Base-by-base conservation (phyloP, 2,797 vertebrate species). In the Notolabrus celidotus region DNA sequence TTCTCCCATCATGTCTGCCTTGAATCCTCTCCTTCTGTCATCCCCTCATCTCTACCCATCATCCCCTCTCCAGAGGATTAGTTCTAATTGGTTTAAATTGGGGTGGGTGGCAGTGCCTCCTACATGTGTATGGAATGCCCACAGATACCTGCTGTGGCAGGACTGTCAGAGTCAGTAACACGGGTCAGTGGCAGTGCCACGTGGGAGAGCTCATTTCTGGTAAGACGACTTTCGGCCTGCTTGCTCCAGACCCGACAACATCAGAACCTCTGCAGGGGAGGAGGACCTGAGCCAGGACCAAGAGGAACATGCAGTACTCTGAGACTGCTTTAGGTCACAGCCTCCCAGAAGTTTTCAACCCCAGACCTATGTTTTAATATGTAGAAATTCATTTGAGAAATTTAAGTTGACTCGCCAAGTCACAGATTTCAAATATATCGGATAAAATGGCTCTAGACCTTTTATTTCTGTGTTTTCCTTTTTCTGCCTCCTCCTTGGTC, bases 161-260 rank as follows among this genome's bases (percentile, higher is more conserved):
- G 81, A 62, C 87, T 92, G 93, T 96, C 95, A 94, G 92, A 93
- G 89, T 90, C 92, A 90, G 89, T 91, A 90, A 92, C 88, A 92
- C 67, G 87, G 89, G 92, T 94, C 83, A 88, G 85, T 91, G 89
- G 91, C 69, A 70, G 91, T 90, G 56, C 91, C 88, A 92, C 88
- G 86, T 92, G 88, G 87, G 92, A 88, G 86, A 92, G 85, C 80
- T 84, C 86, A 86, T 90, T 92, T 80, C 79, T 82, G 83, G 88
- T 91, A 80, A 90, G 46, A 67, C 45, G 59, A 83, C 79, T 71
- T 70, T 71, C 74, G 67, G 81, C 80, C 81, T 58, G 80, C 70
- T 68, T 53, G 71, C 72, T 69, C 77, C 83, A 88, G 86, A 89
- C 86, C 84, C 82, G 82, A 84, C 83, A 91, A 87, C 83, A 89